Base-by-base conservation (phyloP, 1,140 invertebrate species). In the Pseudomyrmex sp. region DNA sequence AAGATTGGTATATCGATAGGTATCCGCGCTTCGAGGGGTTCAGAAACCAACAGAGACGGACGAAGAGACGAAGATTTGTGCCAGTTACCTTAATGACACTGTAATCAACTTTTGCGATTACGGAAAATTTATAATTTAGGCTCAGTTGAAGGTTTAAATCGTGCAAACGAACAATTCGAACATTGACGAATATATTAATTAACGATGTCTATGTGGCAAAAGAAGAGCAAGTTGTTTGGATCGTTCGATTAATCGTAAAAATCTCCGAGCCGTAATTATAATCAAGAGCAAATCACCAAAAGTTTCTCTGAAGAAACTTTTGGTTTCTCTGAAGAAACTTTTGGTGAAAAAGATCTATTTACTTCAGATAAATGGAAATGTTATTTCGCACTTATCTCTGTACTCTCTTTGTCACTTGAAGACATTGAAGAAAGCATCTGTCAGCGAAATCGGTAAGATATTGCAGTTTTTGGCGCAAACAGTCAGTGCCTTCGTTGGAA, bases 401-500 rank as follows among this genome's bases (percentile, higher is more conserved):
- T 10, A 18, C 5, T 35, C n/a, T 56, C 26, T 52, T 66, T 50
- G 12, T 70, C 76, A 58, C 10, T 48, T 62, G 26, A 65, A 58
- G 20, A 44, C 15, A 12, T 35, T 74, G 35, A 44, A 20, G 2
- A 20, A 69, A 69, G 20, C 58, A 61, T 12, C 15, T 56, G 50
- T 18, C n/a, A 56, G 54, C 46, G 48, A 44, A 2, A 56, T 15
- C 20, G 50, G 5, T 23, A 62, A 68, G 23, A 70, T 52, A 26
- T 20, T 26, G 26, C 26, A 26, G 2, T 26, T 26, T 26, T 26
- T 46, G 54, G 63, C 58, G 77, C 46, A 76, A 87, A 52, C 82
- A 86, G 79, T 85, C 69, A 52, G 52, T 66, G 10, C 18, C 44
- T 52, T 61, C 62, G 8, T 13, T n/a, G 63, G 13, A 70, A 65